Base-by-base conservation (phyloP, 1,140 invertebrate genomes). In the Bombyx mandarina region DNA sequence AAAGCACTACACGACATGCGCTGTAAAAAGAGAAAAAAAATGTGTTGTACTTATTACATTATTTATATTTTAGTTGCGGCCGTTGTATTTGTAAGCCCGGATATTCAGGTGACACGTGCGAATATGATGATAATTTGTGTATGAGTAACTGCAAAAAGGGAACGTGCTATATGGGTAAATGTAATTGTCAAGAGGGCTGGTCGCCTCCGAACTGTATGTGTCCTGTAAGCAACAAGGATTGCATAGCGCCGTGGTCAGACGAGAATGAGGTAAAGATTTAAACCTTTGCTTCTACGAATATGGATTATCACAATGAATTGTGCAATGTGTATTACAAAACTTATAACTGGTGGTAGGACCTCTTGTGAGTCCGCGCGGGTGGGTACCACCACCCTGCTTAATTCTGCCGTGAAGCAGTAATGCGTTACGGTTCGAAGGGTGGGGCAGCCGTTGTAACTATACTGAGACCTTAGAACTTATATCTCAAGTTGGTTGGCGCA, bases 111-210 rank as follows among this genome's bases (percentile, higher is more conserved):
- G 79, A 86, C 45, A 94, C 88, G 70, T 96, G 94, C 71, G 90
- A 95, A 75, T 95, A 93, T 75, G 92, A 95, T 73, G 69, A 79
- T 71, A 94, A 92, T 67, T 90, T 91, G 7, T 95, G 94, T 71
- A 89, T 91, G 57, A 89, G 91, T 42, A 86, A 88, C 64, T 86
- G 91, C 54, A 89, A 82, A 4, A 69, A 89, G 18, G 93, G 93
- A 1, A 88, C 65, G 8, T 94, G 93, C 65, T 81, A 87, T 45
- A 93, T 92, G 75, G 93, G 93, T 26, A 82, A 66, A 42, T 95
- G 94, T 70, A 65, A 78, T 18, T 95, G 94, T 73, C 69, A 89
- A 8, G 68, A 82, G 0, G 86, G 86, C 12, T 93, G 91, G 91
- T 89, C 80, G 45, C 93, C 92, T 2, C 67, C 88, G 0, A 90